A percentile compares a stretch with the other conserved stretches of the same genome.
Evolutionary conservation across 2,797 vertebrate species (phyloP).

Genomic region (Nyctibius grandis): DNA sequence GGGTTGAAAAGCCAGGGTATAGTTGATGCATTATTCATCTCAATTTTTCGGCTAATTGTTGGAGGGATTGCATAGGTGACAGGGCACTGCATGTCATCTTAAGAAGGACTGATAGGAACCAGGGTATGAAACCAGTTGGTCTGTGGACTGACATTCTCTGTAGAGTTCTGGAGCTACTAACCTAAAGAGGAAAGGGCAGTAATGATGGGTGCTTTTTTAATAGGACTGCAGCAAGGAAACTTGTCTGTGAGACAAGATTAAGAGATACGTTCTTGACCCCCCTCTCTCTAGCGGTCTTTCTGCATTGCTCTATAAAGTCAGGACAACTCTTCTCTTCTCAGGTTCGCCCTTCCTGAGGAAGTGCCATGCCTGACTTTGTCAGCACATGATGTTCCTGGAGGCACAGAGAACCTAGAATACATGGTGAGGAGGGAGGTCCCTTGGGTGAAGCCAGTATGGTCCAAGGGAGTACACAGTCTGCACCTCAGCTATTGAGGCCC

Average conservation of each 20-base stretch:
- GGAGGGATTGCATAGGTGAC: not conserved
- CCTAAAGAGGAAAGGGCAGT: not conserved
- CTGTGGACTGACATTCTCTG: not conserved
- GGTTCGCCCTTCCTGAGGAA: not conserved
- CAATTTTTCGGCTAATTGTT: not conserved
- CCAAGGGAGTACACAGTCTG: not conserved
- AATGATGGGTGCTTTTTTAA: not conserved
- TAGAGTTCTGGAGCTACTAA: not conserved
- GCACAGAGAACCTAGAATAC: accelerated
- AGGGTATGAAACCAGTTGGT: not conserved
- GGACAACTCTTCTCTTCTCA: not conserved
- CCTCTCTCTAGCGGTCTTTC: not conserved
- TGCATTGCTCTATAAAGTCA: not conserved
- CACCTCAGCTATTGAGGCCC: not conserved
- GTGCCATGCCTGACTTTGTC: not conserved
- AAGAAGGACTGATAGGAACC: not conserved
- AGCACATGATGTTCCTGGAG: not conserved
- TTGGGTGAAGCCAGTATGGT: not conserved
- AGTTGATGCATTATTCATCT: not conserved
- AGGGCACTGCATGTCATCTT: not conserved
- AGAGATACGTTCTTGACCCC: not conserved
- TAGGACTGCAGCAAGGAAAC: not conserved
- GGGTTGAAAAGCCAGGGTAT: not conserved
- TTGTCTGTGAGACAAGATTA: not conserved
- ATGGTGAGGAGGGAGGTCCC: not conserved